These are phyloP conservation scores for Xestoiulus laeticollis DNA, from an alignment of 2,888 invertebrate genomes.

Conservation along the genomic window DNA sequence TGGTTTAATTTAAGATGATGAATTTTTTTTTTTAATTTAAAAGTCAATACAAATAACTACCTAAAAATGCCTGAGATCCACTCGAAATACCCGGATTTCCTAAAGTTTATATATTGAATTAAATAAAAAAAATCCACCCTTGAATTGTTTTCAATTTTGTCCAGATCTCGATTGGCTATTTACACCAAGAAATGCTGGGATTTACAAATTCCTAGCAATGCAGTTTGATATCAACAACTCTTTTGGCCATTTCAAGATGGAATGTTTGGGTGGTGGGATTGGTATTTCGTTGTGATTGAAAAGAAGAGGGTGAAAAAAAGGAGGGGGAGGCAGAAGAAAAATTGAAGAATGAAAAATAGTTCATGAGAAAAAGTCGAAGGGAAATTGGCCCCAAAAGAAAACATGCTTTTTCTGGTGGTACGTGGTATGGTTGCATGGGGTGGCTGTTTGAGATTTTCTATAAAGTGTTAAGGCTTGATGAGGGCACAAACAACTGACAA, in stretches of 20 bases:
- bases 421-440: not conserved
- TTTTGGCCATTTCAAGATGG: not conserved
- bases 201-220: not conserved
- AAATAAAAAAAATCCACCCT: not conserved
- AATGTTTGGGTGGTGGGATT: not conserved
- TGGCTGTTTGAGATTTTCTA: too few relatives aligned
- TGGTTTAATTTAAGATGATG: too few relatives aligned
- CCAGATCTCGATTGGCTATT: not conserved
- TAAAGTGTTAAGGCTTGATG: not conserved
- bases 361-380: not conserved
- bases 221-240: slow-evolving; percentile 1
- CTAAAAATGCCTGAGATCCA: not conserved
- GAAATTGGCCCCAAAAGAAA: not conserved
- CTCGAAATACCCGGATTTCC: not conserved
- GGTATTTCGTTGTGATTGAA: slow-evolving; percentile 4
- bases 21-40: too few relatives aligned
- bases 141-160: not conserved
- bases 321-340: not conserved
- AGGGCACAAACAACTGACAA: slow-evolving; percentile 38
- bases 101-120: not conserved
- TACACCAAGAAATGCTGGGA: not conserved
- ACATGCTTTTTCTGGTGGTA: not conserved
- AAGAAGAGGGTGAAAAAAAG: not conserved
- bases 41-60: too few relatives aligned
- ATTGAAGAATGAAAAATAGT: not conserved